Base-by-base conservation (phyloP, 2,888 invertebrate genomes). In the Drosophila macrospina region DNA sequence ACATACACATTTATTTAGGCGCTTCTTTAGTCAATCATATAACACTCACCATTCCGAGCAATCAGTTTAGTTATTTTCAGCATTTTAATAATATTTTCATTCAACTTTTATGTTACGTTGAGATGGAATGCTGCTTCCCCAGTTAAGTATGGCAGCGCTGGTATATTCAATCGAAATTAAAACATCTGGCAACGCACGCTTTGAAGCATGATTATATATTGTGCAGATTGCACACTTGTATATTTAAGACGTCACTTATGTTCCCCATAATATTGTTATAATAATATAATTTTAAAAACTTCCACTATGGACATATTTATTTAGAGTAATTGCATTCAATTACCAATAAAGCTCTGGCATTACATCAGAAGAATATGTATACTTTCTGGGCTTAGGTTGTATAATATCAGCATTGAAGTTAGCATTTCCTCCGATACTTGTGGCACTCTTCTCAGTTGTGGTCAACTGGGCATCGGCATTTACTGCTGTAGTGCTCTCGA, bases 321-420 rank as follows among this genome's bases (percentile, higher is more conserved):
- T 39, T 47, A 16, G 6, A 20, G 6, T 42, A 11, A 16, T 2
- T 28, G n/a, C 8, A 39, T 47, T 45, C 50, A 6, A 70, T n/a
- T 57, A 37, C 68, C 66, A 82, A 5, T 77, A 67, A 11, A 61
- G 59, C 36, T 89, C 82, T 2, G 89, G 90, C 78, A 88, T 89
- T 24, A 89, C 86, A 74, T 90, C 90, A 16, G 90, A 86, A 1
- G 76, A 66, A 63, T 89, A 89, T 1, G 61, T 75, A 1, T 80
- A 36, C 52, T 74, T 74, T 56, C 60, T 78, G 0, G 69, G 67
- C n/a, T 69, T 65, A 4, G 71, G 41, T 4, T 64, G 24, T 4
- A 84, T 61, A 11, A 51, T 36, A 30, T 78, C 75, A 5, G 36
- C 78, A 1, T 65, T 55, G 7, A 64, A 39, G 1, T n/a, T 30